Conservation (phyloP, 2,888 invertebrate species). For the Dryadula phaetusa region DNA sequence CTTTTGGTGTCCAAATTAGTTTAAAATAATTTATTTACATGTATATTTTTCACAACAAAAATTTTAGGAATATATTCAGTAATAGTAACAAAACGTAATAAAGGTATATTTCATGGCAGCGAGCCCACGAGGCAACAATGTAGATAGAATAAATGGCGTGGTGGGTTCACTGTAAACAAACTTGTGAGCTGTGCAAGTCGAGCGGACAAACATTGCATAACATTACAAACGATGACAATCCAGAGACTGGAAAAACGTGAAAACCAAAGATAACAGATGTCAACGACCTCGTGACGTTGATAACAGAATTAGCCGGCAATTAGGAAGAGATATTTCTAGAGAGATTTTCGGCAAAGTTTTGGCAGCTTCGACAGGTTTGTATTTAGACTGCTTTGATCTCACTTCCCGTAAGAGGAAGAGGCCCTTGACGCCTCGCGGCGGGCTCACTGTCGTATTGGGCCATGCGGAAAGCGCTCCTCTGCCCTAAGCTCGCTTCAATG, state of each 20-base stretch:
- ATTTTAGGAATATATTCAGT: background rate
- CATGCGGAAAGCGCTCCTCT: background rate
- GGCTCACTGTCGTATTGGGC: slow-evolving; percentile 5
- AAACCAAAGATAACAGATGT: slow-evolving; percentile 49
- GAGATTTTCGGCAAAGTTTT: slow-evolving; percentile 63
- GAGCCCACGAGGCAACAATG: background rate
- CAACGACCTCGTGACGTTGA: slow-evolving; percentile 56
- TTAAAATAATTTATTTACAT: background rate
- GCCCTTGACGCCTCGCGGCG: slow-evolving; percentile 13
- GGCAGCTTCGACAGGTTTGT: slow-evolving; percentile 56
- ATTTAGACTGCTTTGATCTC: slow-evolving; percentile 50
- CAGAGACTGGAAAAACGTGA: slow-evolving; percentile 39
- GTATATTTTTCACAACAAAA: no score
- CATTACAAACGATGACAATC: background rate
- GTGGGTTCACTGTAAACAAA: no score
- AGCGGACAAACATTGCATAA: background rate
- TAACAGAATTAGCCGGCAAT: slow-evolving; percentile 53
- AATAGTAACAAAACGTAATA: background rate
- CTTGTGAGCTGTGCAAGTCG: no score
- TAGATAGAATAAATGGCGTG: background rate
- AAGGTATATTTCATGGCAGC: background rate
- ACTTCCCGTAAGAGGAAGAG: slow-evolving; percentile 42
- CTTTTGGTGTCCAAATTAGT: no score
- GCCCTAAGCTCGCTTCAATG: no score
- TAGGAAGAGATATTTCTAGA: slow-evolving; percentile 60